A percentile compares a stretch with the other conserved stretches of the same genome.
Conservation (phyloP, 2,888 invertebrate species). For the Pinctada fucata region DNA sequence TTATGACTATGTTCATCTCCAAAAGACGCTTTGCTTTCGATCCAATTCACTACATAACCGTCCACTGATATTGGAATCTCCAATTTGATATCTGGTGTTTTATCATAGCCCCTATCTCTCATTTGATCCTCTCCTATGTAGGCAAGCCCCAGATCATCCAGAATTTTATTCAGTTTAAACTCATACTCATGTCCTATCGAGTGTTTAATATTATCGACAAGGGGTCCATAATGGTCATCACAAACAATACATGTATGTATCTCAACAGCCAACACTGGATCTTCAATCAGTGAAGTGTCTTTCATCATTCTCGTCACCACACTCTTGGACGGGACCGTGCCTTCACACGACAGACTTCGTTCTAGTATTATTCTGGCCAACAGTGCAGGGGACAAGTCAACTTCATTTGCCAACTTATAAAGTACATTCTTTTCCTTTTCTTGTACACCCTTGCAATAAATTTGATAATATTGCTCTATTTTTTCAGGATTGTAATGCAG, state of each 20-base stretch:
- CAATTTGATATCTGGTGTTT: slow-evolving; percentile 95
- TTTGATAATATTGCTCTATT: slow-evolving; percentile 53
- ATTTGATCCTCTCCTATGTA: slow-evolving; percentile 85
- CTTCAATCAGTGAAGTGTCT: slow-evolving; percentile 85
- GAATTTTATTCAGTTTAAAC: slow-evolving; percentile 83
- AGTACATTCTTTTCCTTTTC: slow-evolving; percentile 41
- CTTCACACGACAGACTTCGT: slow-evolving; percentile 76
- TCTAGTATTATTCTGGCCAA: slow-evolving; percentile 82
- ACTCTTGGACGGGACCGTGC: slow-evolving; percentile 75
- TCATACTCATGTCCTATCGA: slow-evolving; percentile 92
- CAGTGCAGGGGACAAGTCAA: slow-evolving; percentile 81
- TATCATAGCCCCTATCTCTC: slow-evolving; percentile 90
- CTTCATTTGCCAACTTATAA: slow-evolving; percentile 56
- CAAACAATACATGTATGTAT: slow-evolving; percentile 84
- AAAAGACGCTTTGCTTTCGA: slow-evolving; percentile 97
- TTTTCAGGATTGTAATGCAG: slow-evolving; percentile 55
- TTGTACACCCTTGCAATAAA: slow-evolving; percentile 25
- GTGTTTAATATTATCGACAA: slow-evolving; percentile 87
- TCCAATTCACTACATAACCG: slow-evolving; percentile 93
- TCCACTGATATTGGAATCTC: slow-evolving; percentile 92
- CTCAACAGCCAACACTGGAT: slow-evolving; percentile 85
- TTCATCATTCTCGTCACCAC: slow-evolving; percentile 79
- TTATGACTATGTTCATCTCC: slow-evolving; percentile 90
- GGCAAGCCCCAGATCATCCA: slow-evolving; percentile 81
- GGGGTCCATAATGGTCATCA: slow-evolving; percentile 90